These are phyloP conservation scores for Alethe diademata DNA, from an alignment of 2,113 vertebrate genomes.

Conservation along the genomic window DNA sequence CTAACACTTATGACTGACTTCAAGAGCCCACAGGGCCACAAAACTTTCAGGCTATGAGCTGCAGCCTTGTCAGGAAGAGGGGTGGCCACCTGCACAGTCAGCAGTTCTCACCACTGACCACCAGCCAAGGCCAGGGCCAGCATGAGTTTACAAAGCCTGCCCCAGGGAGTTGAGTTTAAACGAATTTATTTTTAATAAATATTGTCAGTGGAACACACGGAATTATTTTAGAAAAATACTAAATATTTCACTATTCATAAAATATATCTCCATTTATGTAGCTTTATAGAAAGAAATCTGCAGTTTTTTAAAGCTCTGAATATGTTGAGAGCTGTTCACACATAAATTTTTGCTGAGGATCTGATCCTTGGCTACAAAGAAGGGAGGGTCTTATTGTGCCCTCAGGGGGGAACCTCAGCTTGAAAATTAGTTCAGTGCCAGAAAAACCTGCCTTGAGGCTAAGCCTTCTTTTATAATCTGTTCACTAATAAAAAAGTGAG, in stretches of 20 bases:
- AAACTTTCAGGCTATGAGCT: accelerated
- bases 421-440: constrained; percentile 42
- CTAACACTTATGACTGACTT: accelerated
- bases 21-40: background rate
- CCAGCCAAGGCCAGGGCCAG: background rate
- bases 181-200: background rate
- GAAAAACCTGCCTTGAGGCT: constrained; percentile 29
- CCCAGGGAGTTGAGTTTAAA: background rate
- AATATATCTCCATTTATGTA: background rate
- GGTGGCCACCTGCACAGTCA: background rate
- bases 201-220: background rate
- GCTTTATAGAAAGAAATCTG: background rate
- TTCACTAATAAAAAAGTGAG: constrained; percentile 20
- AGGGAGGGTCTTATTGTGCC: background rate
- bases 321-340: background rate
- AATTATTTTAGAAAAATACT: background rate
- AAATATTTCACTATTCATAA: background rate
- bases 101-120: background rate
- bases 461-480: constrained; percentile 33
- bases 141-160: background rate
- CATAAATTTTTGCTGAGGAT: background rate
- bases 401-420: background rate
- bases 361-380: background rate
- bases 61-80: background rate
- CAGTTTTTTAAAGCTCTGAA: background rate